Conservation (phyloP, 2,113 vertebrate species). For the Ornithorhynchus anatinus region DNA sequence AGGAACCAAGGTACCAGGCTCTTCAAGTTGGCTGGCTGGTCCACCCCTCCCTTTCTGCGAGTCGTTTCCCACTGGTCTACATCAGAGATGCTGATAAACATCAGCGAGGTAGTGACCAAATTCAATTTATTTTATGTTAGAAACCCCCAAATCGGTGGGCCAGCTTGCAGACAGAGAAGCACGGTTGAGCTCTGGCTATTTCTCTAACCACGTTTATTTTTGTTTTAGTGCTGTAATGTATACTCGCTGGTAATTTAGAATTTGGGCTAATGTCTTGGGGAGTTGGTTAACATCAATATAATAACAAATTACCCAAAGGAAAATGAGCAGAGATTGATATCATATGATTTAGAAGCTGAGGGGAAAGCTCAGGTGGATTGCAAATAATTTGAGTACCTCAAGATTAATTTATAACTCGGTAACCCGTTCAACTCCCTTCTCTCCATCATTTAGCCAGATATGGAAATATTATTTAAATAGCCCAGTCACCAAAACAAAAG, state of each 20-base stretch:
- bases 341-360: slow-evolving; percentile 60
- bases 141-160: slow-evolving; percentile 48
- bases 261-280: slow-evolving; percentile 32
- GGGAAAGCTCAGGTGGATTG: slow-evolving; percentile 49
- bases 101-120: slow-evolving; percentile 44
- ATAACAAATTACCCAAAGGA: slow-evolving; percentile 59
- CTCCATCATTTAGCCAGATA: slow-evolving; percentile 51
- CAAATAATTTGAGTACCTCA: slow-evolving; percentile 38
- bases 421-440: slow-evolving; percentile 43
- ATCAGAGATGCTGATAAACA: slow-evolving; percentile 38
- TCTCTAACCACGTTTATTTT: slow-evolving; percentile 46
- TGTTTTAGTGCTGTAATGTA: slow-evolving; percentile 39
- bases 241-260: slow-evolving; percentile 18
- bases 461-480: slow-evolving; percentile 31
- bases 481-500: slow-evolving; percentile 12
- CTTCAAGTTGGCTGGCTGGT: background rate
- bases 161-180: slow-evolving; percentile 42
- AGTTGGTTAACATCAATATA: slow-evolving; percentile 41
- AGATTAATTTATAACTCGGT: slow-evolving; percentile 56
- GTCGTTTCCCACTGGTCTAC: background rate
- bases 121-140: slow-evolving; percentile 57
- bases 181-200: slow-evolving; percentile 25
- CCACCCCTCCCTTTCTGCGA: background rate
- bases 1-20: background rate
- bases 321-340: slow-evolving; percentile 53